Evolutionary conservation across 2,888 invertebrate genomes (phyloP), one percentile per base, ranked within the genome.

Genomic region (Petrolisthes cinctipes): DNA sequence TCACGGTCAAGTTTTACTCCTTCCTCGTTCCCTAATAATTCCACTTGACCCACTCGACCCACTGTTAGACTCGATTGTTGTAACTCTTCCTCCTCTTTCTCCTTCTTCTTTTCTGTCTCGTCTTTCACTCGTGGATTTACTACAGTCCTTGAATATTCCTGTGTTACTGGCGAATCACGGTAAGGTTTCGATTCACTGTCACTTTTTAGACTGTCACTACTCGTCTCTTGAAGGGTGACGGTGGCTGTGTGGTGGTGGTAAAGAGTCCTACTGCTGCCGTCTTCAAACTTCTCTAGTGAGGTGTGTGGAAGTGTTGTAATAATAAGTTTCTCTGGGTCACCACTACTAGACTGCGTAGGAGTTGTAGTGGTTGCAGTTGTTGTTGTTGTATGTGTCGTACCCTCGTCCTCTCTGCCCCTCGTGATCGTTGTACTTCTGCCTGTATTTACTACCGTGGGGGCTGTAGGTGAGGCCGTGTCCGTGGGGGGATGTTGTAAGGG

Each of bases 401-500:
- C 61, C 20, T 71, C 0, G 71, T n/a, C 71, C 71, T 71, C 71
- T 3, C n/a, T n/a, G 11, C n/a, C 71, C 11, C 71, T n/a, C 14
- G 71, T 14, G 3, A 7, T 20, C 3, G 5, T 4, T 82, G 82
- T 82, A 37, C 6, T 7, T 51, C 51, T 9, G n/a, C 53, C 78
- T 78, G 84, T 78, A n/a, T 23, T 4, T 66, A 37, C 66, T 66
- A 66, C 68, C n/a, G 84, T 78, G 20, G 56, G 61, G 37, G 82
- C 17, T n/a, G 82, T 53, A 51, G 51, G 61, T 53, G 51, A 56
- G 11, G n/a, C 85, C 17, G 73, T 68, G 57, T 20, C 66, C 66
- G 57, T 37, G 61, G 82, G 61, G 17, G 61, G 23, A 37, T 66
- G 17, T 23, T 17, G 56, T 20, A 14, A 61, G 17, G 57, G 9